Evolutionary conservation across 2,797 vertebrate genomes (phyloP).

Genomic region (Acanthurus tractus): DNA sequence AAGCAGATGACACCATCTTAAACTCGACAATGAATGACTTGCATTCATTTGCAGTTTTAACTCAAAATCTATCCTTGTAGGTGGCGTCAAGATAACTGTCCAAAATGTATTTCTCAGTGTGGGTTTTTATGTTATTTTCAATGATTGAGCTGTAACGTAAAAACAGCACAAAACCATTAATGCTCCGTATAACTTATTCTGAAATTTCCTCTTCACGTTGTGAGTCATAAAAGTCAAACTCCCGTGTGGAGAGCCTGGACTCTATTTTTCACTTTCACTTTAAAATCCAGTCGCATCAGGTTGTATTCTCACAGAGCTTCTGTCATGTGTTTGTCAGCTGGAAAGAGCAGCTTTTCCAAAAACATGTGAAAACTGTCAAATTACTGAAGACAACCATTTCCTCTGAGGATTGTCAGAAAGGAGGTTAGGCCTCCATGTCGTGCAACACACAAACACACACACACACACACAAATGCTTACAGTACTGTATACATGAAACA

Average conservation of each 20-base stretch:
- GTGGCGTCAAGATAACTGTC: not conserved
- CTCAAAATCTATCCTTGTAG: not conserved
- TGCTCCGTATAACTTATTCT: not conserved
- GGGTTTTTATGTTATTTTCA: not conserved
- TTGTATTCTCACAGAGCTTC: not conserved
- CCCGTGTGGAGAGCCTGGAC: not conserved
- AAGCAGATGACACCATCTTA: not conserved
- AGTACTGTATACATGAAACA: constrained; percentile 5
- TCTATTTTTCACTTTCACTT: not conserved
- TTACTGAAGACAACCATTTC: constrained; percentile 32
- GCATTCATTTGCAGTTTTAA: not conserved
- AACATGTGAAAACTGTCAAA: constrained; percentile 28
- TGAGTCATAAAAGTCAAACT: not conserved
- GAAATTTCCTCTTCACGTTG: not conserved
- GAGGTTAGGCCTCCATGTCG: constrained; percentile 33
- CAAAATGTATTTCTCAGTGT: not conserved
- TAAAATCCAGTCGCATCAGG: constrained; percentile 1
- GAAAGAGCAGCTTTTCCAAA: not conserved
- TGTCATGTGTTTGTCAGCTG: constrained; percentile 14
- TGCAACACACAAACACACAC: constrained; percentile 6
- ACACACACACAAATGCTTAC: constrained; percentile 6
- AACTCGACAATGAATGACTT: not conserved
- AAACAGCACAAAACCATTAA: not conserved
- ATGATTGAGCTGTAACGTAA: not conserved
- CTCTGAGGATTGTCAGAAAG: constrained; percentile 30